Evolutionary conservation across 64 coral and sea anemone genomes (phyloP).

Genomic region (Exaiptasia diaphana): DNA sequence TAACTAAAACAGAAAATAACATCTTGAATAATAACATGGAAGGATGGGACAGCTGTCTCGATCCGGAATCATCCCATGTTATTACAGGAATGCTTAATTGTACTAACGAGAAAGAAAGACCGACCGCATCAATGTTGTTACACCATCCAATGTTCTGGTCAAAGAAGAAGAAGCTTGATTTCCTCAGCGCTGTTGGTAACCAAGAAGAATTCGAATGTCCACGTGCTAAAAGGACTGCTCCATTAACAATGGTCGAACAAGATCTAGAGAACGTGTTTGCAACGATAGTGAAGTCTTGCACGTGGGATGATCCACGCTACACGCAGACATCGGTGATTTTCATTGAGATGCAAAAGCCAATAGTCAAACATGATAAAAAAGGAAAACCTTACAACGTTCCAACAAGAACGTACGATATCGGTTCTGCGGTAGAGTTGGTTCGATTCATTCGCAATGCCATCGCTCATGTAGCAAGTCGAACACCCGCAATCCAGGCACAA

Average conservation of each 20-base stretch:
- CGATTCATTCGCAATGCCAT: conserved; percentile 12
- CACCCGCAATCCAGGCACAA: neutral
- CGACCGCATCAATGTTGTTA: neutral
- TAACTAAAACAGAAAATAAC: too few species aligned
- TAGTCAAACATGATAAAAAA: neutral
- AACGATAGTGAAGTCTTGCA: neutral
- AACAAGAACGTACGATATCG: neutral
- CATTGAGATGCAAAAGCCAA: too few species aligned
- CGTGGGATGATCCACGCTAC: neutral
- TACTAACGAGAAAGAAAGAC: neutral
- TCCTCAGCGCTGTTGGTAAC: conserved; percentile 6
- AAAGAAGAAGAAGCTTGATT: neutral
- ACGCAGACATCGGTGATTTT: neutral
- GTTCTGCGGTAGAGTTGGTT: neutral
- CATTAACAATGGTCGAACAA: neutral
- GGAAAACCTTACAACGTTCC: neutral
- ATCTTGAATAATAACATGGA: neutral
- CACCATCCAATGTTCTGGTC: conserved; percentile 18
- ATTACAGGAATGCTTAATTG: neutral
- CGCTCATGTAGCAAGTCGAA: neutral
- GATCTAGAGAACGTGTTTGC: neutral
- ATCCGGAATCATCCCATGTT: neutral
- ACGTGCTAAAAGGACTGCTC: neutral
- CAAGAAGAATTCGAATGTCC: conserved; percentile 18
- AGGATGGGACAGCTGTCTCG: neutral